A percentile compares a stretch with the other conserved stretches of the same genome.
These are phyloP conservation scores for Cassiopea andromeda DNA, from an alignment of 30 jellyfish, hydroid and myxozoan species.

Conservation along the genomic window DNA sequence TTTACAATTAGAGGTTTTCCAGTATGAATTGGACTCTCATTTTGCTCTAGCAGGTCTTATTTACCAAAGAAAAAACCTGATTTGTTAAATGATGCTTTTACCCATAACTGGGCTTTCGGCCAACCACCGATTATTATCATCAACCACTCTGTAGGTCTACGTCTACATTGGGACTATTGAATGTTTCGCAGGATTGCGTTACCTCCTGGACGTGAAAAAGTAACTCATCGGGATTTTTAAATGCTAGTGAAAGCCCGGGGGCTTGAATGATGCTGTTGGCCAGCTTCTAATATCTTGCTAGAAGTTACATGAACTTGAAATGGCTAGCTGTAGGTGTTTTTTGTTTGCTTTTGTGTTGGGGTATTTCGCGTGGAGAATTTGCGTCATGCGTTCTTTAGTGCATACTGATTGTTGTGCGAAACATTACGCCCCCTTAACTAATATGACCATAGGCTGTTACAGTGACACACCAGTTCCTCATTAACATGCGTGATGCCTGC, in stretches of 20 bases:
- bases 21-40: slow-evolving; percentile 30
- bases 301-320: background rate
- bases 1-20: slow-evolving; percentile 29
- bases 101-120: slow-evolving; percentile 28
- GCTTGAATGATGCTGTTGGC: background rate
- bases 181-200: too few relatives aligned
- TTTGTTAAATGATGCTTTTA: background rate
- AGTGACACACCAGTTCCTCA: too few relatives aligned
- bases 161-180: background rate
- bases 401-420: too few relatives aligned
- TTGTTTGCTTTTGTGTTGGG: too few relatives aligned
- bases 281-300: background rate
- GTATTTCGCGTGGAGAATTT: too few relatives aligned
- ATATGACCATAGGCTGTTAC: too few relatives aligned
- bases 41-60: slow-evolving; percentile 31
- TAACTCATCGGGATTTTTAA: background rate
- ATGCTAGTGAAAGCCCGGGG: background rate
- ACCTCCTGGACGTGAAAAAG: background rate
- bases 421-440: too few relatives aligned
- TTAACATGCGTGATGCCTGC: background rate
- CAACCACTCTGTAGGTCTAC: background rate
- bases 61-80: slow-evolving; percentile 19
- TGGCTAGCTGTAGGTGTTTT: too few relatives aligned
- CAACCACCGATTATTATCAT: slow-evolving; percentile 12
- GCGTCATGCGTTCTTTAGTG: too few relatives aligned